A percentile compares a stretch with the other conserved stretches of the same genome.
Evolutionary conservation across 2,113 vertebrate genomes (phyloP).

Genomic region (Bubalus kerabau): DNA sequence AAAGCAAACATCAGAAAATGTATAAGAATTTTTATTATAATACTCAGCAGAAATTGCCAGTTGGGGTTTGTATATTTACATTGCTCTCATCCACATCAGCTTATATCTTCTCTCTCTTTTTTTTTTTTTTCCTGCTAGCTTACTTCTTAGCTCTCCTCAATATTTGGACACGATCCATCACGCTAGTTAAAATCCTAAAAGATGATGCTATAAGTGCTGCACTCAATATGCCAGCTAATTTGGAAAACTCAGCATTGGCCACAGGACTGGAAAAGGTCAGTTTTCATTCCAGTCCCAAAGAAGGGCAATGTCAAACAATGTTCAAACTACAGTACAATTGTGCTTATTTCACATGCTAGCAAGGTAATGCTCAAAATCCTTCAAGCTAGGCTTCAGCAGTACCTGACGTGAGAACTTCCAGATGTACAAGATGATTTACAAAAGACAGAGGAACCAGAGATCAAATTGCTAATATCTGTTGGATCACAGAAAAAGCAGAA

Average conservation of each 20-base stretch:
- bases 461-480: not conserved
- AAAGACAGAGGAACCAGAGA: not conserved
- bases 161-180: too few relatives aligned
- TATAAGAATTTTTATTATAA: not conserved
- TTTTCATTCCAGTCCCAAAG: not conserved
- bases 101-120: not conserved
- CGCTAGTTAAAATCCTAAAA: not conserved
- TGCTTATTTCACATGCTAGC: not conserved
- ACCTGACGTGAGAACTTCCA: not conserved
- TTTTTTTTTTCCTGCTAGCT: accelerated
- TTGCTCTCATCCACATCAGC: not conserved
- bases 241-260: not conserved
- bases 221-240: not conserved
- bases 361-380: not conserved
- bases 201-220: not conserved
- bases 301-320: not conserved
- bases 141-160: not conserved
- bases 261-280: not conserved
- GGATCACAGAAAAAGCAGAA: not conserved
- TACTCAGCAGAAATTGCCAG: not conserved
- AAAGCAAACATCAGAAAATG: not conserved
- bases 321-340: not conserved
- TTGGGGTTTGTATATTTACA: accelerated
- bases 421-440: not conserved
- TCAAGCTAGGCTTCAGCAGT: not conserved